Percentiles rank a stretch among this genome's conserved stretches.
These are phyloP conservation scores for Orchesella flavescens DNA, from an alignment of 2,888 invertebrate species.

Conservation along the genomic window DNA sequence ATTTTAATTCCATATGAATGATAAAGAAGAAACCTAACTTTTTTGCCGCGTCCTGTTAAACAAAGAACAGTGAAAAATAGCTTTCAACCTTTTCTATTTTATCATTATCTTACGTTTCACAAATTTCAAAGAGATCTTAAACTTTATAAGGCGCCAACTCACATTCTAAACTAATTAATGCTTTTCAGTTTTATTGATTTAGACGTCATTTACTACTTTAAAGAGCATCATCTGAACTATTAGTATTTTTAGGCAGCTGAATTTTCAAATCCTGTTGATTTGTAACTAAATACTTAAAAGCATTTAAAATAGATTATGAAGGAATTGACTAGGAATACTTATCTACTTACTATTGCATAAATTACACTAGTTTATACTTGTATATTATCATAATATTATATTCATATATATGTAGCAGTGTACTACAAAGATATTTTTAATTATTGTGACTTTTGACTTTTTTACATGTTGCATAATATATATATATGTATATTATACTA, in stretches of 20 bases:
- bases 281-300: not conserved
- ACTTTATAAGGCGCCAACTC: too few species aligned
- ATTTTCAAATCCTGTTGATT: not conserved
- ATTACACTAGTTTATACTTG: not conserved
- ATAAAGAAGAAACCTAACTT: not conserved
- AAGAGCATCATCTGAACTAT: not conserved
- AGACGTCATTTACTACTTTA: too few species aligned
- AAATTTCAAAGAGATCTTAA: not conserved
- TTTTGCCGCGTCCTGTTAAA: not conserved
- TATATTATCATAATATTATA: not conserved
- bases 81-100: not conserved
- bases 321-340: not conserved
- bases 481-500: too few species aligned
- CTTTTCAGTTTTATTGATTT: too few species aligned
- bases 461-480: constrained; percentile 3
- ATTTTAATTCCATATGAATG: not conserved
- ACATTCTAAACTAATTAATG: too few species aligned
- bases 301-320: too few species aligned
- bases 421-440: constrained; percentile 41
- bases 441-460: constrained; percentile 22
- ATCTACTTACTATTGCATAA: not conserved
- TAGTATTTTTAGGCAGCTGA: not conserved
- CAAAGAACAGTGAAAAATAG: not conserved
- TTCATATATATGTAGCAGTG: not conserved
- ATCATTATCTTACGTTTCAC: not conserved